Evolutionary conservation across 2,888 invertebrate genomes (phyloP).

Genomic region (Callimorpha dominula): DNA sequence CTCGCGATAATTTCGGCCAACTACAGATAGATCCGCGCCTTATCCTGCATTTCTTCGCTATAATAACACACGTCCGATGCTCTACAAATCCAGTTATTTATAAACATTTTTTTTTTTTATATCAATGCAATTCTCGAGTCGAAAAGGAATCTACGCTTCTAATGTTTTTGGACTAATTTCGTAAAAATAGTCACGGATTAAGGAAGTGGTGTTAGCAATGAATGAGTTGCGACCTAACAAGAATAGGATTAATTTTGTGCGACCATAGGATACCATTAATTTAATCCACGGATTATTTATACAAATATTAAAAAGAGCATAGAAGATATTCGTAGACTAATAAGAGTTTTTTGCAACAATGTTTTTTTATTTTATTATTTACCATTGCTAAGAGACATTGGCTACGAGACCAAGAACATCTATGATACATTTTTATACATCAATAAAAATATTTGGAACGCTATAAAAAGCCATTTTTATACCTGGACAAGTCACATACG

Average conservation of each 20-base stretch:
- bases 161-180: conserved; percentile 45
- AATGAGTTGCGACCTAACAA: conserved; percentile 23
- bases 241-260: conserved; percentile 20
- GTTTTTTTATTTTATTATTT: not conserved
- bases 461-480: conserved; percentile 33
- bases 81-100: conserved; percentile 81
- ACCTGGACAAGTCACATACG: conserved; percentile 25
- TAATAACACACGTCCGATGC: conserved; percentile 69
- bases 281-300: conserved; percentile 20
- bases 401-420: conserved; percentile 21
- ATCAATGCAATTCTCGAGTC: conserved; percentile 65
- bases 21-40: conserved; percentile 50
- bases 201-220: conserved; percentile 39
- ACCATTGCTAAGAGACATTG: not conserved
- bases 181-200: conserved; percentile 37
- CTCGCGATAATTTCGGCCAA: conserved; percentile 67
- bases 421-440: conserved; percentile 34
- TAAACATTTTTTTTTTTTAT: conserved; percentile 63
- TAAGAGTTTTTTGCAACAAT: not conserved
- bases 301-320: conserved; percentile 3
- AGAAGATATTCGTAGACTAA: not conserved
- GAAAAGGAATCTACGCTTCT: conserved; percentile 53
- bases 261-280: conserved; percentile 35
- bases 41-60: conserved; percentile 71
- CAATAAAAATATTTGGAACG: conserved; percentile 48